Conservation (phyloP, 1,140 invertebrate species). For the Belonocnema kinseyi region DNA sequence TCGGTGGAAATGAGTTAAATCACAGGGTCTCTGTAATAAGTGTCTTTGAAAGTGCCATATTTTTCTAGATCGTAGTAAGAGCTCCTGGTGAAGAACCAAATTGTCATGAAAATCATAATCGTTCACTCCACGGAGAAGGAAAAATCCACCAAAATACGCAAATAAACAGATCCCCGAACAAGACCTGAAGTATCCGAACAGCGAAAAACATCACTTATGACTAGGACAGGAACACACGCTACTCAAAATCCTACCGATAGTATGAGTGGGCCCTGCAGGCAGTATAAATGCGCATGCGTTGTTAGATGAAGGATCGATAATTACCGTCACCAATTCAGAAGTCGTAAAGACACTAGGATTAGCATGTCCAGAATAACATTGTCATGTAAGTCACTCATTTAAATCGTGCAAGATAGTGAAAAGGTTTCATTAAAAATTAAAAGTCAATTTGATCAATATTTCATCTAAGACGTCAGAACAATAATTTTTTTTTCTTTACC, state of each 20-base stretch:
- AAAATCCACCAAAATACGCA: too few species aligned
- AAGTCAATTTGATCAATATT: not conserved
- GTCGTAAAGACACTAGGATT: too few species aligned
- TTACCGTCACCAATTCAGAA: too few species aligned
- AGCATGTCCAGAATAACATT: not conserved
- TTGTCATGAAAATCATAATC: conserved; percentile 11
- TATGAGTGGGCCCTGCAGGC: too few species aligned
- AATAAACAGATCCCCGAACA: too few species aligned
- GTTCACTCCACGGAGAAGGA: not conserved
- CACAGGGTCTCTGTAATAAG: not conserved
- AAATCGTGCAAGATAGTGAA: not conserved
- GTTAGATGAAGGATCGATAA: too few species aligned
- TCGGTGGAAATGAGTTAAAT: not conserved
- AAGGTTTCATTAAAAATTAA: not conserved
- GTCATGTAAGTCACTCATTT: not conserved
- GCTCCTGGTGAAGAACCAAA: not conserved
- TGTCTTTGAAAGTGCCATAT: conserved; percentile 16
- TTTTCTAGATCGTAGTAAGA: not conserved
- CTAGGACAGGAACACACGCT: too few species aligned
- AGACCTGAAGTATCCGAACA: too few species aligned
- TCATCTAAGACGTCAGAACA: not conserved
- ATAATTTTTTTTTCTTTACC: not conserved
- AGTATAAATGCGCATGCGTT: too few species aligned
- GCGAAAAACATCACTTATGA: too few species aligned
- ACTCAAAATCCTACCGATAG: too few species aligned